Base-by-base conservation (phyloP, 2,113 vertebrate species). In the Anhinga rufa region DNA sequence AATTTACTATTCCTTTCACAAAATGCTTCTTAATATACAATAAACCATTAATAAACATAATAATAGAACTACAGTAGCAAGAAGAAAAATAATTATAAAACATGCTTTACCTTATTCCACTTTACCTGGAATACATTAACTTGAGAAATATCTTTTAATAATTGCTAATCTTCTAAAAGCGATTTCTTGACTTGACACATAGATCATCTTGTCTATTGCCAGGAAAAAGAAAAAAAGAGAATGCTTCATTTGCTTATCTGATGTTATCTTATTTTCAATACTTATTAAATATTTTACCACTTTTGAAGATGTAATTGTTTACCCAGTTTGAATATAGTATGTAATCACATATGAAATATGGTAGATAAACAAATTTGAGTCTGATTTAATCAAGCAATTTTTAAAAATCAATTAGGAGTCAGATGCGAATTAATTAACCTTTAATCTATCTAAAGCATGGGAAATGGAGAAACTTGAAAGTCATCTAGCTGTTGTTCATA, bases 391-490 rank as follows among this genome's bases (percentile, higher is more conserved):
- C 28, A 87, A 82, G 31, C 14, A 70, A 66, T 70, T 93, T 82
- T 25, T 1, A 65, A 79, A 86, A 90, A 83, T 46, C 40, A 86
- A 6, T 93, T 85, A 93, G 34, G 54, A 93, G 32, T 66, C 60
- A 85, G 34, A 82, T 80, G 18, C 36, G 66, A 92, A 87, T 93
- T 85, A 82, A 82, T 94, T 92, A 94, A 95, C 51, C 36, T 92
- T 95, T 95, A 74, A 46, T 92, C 28, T 69, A 54, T 49, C 15
- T 66, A 77, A 86, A 80, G 34, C 22, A 72, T 32, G 6, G 5
- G 42, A 62, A 96, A 90, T 28, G 6, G 20, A 83, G 62, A 65
- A 88, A 46, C 62, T n/a, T 85, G 31, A 80, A 93, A 93, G 49
- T 85, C 26, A 80, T 69, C 54, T 72, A 65, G 31, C 28, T 89